Evolutionary conservation across 2,797 vertebrate genomes (phyloP), one percentile per base, ranked within the genome.

Genomic region (Mareca penelope): DNA sequence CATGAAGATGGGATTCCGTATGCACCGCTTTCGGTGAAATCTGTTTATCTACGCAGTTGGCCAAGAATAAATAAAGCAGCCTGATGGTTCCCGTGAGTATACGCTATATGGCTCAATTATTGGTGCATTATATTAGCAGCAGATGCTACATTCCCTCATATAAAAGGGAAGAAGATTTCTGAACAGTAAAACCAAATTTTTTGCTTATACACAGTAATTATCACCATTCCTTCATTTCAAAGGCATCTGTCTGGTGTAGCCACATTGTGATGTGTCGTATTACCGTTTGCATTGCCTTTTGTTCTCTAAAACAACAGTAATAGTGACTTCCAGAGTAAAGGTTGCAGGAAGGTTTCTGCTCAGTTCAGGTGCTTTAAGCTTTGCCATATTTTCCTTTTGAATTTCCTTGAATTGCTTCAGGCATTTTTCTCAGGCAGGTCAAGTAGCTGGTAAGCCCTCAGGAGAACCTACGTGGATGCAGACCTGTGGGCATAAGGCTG

Each of bases 1-100:
- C 29, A 35, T 39, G 90, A 80, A 90, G 94, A 97, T 83, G 94
- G 90, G 65, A 53, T 95, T 97, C 93, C 89, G 78, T 95, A 97
- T 96, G 93, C 93, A 94, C 69, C 0, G 14, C 85, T 96, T 93
- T 97, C 72, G 71, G 95, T 95, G 80, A 97, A 97, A 96, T 97
- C 97, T 97, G 97, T 98, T 98, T 97, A 95, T 97, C 93, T 97
- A 97, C 14, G 17, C 96, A 97, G 95, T 97, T 97, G 93, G 96
- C 92, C 93, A 97, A 96, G 89, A 96, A 97, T 96, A 97, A 97
- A 97, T 96, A 97, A 97, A 97, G 81, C 94, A 95, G 94, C 94
- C 94, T 93, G 95, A 91, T 91, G 92, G 77, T 35, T 92, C 96
- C 92, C 63, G 1, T 90, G 97, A 97, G 97, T 63, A 89, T 76